Percentiles rank a stretch among this genome's conserved stretches.
Evolutionary conservation across 2,113 vertebrate species (phyloP).

Genomic region (Microcebus tavaratra): DNA sequence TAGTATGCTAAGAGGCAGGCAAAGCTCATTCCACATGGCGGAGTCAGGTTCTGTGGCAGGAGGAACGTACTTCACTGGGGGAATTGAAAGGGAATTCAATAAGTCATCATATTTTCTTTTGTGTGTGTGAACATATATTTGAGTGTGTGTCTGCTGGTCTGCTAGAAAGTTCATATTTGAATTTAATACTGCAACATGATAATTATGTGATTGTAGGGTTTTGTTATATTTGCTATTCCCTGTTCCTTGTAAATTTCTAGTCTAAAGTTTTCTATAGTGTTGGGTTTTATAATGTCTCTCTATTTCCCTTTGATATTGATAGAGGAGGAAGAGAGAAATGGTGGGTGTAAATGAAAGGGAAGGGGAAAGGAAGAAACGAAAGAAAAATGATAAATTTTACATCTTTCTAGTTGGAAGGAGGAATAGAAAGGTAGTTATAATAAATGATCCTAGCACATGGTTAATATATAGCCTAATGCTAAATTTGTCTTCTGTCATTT

Average conservation of each 20-base stretch:
- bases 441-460: background rate
- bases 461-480: background rate
- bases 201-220: background rate
- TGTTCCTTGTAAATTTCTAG: background rate
- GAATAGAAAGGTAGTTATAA: background rate
- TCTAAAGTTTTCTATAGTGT: background rate
- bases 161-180: background rate
- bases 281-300: background rate
- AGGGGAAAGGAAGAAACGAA: background rate
- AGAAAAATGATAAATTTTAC: background rate
- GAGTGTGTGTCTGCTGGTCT: background rate
- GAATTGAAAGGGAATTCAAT: background rate
- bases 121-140: background rate
- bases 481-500: background rate
- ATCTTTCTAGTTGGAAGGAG: background rate
- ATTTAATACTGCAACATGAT: background rate
- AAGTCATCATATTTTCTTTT: background rate
- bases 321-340: background rate
- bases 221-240: background rate
- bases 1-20: background rate
- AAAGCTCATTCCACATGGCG: background rate
- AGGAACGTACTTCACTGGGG: background rate
- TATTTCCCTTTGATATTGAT: background rate
- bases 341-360: background rate
- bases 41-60: rapidly evolving